Conservation (phyloP, 2,113 vertebrate genomes). For the Plectropomus leopardus region DNA sequence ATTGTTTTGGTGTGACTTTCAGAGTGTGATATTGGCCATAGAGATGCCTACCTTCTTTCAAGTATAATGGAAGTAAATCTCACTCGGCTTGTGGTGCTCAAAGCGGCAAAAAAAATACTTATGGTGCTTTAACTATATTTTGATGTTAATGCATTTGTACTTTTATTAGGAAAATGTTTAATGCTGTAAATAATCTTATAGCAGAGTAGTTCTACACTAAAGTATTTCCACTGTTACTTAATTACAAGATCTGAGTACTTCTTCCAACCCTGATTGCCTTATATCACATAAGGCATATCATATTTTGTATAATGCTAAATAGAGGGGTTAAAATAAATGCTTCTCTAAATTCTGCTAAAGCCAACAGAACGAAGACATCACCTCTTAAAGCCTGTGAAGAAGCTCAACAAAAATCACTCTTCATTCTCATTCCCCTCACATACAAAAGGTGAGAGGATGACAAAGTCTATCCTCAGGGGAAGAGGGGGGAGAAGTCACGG, state of each 20-base stretch:
- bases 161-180: too few species aligned
- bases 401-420: conserved; percentile 20
- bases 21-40: too few species aligned
- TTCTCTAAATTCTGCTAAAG: background rate
- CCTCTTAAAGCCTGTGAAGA: background rate
- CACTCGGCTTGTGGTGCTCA: too few species aligned
- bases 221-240: background rate
- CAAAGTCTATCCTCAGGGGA: conserved; percentile 62
- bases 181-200: too few species aligned
- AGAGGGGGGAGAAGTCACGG: conserved; percentile 44
- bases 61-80: too few species aligned
- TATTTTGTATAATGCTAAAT: background rate
- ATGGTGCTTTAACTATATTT: too few species aligned
- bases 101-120: too few species aligned
- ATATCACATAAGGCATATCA: too few species aligned
- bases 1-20: too few species aligned
- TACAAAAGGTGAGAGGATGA: conserved; percentile 61
- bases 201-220: too few species aligned
- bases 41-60: too few species aligned
- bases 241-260: background rate
- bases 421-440: conserved; percentile 27
- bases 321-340: background rate
- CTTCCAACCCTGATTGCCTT: background rate
- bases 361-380: conserved; percentile 10
- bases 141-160: too few species aligned